A percentile compares a stretch with the other conserved stretches of the same genome.
Evolutionary conservation across 2,797 vertebrate genomes (phyloP).

Genomic region (Steatocranus sp.): DNA sequence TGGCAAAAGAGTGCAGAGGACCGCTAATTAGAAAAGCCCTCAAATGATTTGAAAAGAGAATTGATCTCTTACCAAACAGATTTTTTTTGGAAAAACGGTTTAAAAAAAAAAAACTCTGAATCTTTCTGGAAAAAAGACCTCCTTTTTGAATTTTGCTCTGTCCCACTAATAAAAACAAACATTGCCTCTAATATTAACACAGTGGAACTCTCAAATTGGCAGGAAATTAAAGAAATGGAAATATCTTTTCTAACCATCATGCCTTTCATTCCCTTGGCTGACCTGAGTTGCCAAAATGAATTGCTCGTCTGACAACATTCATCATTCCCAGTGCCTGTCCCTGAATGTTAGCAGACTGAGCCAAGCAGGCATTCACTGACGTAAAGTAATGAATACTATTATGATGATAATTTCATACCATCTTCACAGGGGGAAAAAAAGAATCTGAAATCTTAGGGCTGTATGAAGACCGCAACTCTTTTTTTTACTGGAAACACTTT

Average conservation of each 20-base stretch:
- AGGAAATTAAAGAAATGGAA: slow-evolving; percentile 66
- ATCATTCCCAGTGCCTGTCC: slow-evolving; percentile 23
- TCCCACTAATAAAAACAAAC: slow-evolving; percentile 35
- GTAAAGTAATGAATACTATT: slow-evolving; percentile 40
- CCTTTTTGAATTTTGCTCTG: background rate
- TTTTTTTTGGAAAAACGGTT: background rate
- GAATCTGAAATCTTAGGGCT: slow-evolving; percentile 24
- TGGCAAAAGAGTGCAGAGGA: slow-evolving; percentile 23
- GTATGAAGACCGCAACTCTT: background rate
- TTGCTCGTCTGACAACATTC: slow-evolving; percentile 52
- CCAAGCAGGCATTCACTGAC: slow-evolving; percentile 36
- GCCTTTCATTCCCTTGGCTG: slow-evolving; percentile 50
- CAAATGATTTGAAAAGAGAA: background rate
- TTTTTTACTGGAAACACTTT: background rate
- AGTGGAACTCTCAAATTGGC: slow-evolving; percentile 35
- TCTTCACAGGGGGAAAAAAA: slow-evolving; percentile 20
- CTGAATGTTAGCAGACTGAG: slow-evolving; percentile 43
- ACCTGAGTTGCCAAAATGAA: slow-evolving; percentile 54
- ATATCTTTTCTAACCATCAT: slow-evolving; percentile 45
- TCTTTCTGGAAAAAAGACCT: background rate
- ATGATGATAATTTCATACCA: slow-evolving; percentile 51
- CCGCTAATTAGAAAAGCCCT: slow-evolving; percentile 28
- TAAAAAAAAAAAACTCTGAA: background rate
- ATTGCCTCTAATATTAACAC: slow-evolving; percentile 18
- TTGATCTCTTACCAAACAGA: background rate